phyloP scores from a whole-genome alignment of 2,888 invertebrate genomes.

The Eulithis prunata region DNA sequence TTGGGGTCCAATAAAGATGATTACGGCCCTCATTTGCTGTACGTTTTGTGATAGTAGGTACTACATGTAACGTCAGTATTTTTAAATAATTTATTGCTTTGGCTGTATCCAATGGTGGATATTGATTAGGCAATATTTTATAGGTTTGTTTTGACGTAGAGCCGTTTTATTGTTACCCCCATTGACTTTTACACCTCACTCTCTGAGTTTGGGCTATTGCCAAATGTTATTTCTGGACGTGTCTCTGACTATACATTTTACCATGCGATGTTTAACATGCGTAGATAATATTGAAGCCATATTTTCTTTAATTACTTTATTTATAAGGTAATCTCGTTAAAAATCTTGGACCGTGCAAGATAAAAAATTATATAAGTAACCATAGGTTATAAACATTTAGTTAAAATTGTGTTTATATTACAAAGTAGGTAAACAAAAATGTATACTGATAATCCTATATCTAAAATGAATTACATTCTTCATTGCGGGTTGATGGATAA shows the following conservation, averaged over 20 bases:
- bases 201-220: neutral
- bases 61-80: conserved; percentile 13
- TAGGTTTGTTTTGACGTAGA: conserved; percentile 21
- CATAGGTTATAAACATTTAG: neutral
- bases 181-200: neutral
- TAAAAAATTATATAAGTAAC: too few relatives aligned
- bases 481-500: conserved; percentile 45
- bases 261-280: too few relatives aligned
- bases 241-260: neutral
- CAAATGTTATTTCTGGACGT: neutral
- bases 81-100: conserved; percentile 11
- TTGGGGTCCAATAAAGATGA: conserved; percentile 41
- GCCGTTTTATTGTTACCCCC: neutral
- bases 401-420: neutral
- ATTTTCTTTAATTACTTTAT: too few relatives aligned
- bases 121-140: conserved; percentile 17
- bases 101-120: conserved; percentile 13
- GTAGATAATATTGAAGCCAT: too few relatives aligned
- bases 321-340: too few relatives aligned
- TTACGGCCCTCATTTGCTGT: conserved; percentile 32
- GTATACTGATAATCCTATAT: conserved; percentile 16
- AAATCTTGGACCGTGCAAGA: too few relatives aligned
- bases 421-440: conserved; percentile 1
- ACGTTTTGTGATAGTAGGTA: conserved; percentile 18
- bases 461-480: conserved; percentile 38